Conservation (phyloP, 2,113 vertebrate genomes). For the Cebidichthys violaceus region DNA sequence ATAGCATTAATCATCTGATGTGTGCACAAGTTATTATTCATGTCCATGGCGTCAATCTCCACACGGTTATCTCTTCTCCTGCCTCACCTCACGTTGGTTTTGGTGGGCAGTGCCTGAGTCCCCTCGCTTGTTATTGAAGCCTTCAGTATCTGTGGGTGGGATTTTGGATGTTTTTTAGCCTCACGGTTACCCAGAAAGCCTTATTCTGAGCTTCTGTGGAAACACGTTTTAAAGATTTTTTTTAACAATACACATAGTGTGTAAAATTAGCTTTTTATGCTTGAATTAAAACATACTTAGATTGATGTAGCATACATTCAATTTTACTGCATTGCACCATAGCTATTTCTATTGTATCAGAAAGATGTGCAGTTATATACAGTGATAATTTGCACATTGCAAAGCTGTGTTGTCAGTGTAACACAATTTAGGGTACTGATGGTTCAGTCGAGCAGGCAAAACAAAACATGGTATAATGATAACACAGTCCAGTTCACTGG, state of each 20-base stretch:
- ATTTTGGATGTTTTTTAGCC: conserved; percentile 16
- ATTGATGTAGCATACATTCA: background rate
- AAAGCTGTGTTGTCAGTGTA: background rate
- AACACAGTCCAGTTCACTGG: background rate
- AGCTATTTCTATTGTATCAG: background rate
- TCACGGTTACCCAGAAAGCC: background rate
- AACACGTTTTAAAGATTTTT: background rate
- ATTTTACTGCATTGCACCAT: background rate
- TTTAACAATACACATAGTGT: background rate
- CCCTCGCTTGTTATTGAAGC: conserved; percentile 7
- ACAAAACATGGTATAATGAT: conserved; percentile 25
- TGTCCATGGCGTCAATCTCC: background rate
- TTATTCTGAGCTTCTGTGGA: background rate
- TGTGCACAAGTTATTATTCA: background rate
- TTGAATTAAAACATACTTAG: background rate
- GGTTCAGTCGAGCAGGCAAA: conserved; percentile 29
- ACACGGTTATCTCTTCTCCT: background rate
- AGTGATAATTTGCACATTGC: background rate
- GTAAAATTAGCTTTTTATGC: background rate
- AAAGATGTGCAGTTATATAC: background rate
- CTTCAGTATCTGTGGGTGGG: conserved; percentile 33
- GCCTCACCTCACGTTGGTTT: conserved; percentile 37
- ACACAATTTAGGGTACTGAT: background rate
- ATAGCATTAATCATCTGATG: background rate
- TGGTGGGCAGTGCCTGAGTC: background rate